Percentiles rank a stretch among this genome's conserved stretches.
Conservation (phyloP, 2,113 vertebrate genomes). For the Oenanthe melanoleuca region DNA sequence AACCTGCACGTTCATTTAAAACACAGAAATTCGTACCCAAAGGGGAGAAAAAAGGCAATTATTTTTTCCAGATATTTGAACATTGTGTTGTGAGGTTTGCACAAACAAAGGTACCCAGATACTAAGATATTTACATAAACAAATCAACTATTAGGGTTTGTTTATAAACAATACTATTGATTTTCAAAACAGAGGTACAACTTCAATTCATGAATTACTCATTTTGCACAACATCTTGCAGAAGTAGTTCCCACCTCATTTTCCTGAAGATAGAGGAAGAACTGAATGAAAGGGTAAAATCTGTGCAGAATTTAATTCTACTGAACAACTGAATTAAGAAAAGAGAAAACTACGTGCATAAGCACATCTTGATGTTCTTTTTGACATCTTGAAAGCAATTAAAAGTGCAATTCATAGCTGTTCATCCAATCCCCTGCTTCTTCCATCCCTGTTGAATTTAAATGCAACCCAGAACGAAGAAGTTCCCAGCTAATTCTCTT, state of each 20-base stretch:
- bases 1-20: slow-evolving; percentile 45
- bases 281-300: neutral
- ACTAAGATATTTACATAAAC: neutral
- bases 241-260: neutral
- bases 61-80: slow-evolving; percentile 41
- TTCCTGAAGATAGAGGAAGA: neutral
- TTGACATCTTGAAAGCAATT: neutral
- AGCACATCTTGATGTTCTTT: neutral
- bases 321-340: neutral
- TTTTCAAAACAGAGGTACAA: neutral
- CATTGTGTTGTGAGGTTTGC: neutral
- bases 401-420: neutral
- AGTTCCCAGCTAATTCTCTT: neutral
- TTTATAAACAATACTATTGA: neutral
- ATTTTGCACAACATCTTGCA: neutral
- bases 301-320: neutral
- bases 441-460: neutral
- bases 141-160: neutral
- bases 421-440: neutral
- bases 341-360: neutral
- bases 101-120: neutral
- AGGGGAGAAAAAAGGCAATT: slow-evolving; percentile 47
- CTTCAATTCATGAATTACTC: neutral
- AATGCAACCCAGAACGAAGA: neutral
- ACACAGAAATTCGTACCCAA: slow-evolving; percentile 43